Percentiles rank a stretch among this genome's conserved stretches.
Conservation (phyloP, 1,140 invertebrate genomes). For the Glossosoma conforme region DNA sequence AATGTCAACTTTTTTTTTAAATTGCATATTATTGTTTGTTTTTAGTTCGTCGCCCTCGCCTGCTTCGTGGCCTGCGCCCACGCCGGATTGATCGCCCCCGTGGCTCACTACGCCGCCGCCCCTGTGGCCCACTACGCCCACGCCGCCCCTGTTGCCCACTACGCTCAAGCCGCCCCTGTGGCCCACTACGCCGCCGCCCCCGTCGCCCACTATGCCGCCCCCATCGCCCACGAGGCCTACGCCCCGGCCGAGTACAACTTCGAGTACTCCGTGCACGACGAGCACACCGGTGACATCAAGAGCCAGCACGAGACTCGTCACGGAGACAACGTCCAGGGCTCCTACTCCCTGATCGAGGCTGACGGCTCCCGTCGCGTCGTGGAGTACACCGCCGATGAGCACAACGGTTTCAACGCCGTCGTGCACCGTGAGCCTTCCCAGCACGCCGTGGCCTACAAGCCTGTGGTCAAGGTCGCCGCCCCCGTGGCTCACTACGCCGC, state of each 20-base stretch:
- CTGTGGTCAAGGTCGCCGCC: slow-evolving; percentile 37
- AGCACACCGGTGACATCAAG: slow-evolving; percentile 56
- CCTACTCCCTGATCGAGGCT: slow-evolving; percentile 57
- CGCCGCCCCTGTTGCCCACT: slow-evolving; percentile 33
- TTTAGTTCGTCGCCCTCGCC: slow-evolving; percentile 24
- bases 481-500: slow-evolving; percentile 36
- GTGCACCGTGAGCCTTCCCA: slow-evolving; percentile 54
- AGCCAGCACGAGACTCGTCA: slow-evolving; percentile 54
- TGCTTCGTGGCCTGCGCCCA: slow-evolving; percentile 25
- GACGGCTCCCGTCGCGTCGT: slow-evolving; percentile 66
- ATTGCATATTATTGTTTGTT: background rate
- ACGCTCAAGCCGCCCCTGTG: slow-evolving; percentile 17
- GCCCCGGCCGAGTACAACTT: slow-evolving; percentile 36
- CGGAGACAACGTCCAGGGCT: slow-evolving; percentile 55
- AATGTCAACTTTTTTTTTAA: background rate
- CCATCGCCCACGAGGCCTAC: slow-evolving; percentile 35
- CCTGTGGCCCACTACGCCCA: slow-evolving; percentile 33
- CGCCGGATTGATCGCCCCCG: slow-evolving; percentile 13
- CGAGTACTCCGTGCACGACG: slow-evolving; percentile 51
- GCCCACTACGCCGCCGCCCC: slow-evolving; percentile 32
- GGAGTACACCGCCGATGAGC: slow-evolving; percentile 66
- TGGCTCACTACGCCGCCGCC: slow-evolving; percentile 33
- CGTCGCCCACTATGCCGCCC: slow-evolving; percentile 25
- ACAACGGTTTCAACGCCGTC: slow-evolving; percentile 65
- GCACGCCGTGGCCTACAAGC: slow-evolving; percentile 36